Percentiles rank a stretch among this genome's conserved stretches.
These are phyloP conservation scores for Halichoeres trimaculatus DNA, from an alignment of 2,113 vertebrate species.

Conservation along the genomic window DNA sequence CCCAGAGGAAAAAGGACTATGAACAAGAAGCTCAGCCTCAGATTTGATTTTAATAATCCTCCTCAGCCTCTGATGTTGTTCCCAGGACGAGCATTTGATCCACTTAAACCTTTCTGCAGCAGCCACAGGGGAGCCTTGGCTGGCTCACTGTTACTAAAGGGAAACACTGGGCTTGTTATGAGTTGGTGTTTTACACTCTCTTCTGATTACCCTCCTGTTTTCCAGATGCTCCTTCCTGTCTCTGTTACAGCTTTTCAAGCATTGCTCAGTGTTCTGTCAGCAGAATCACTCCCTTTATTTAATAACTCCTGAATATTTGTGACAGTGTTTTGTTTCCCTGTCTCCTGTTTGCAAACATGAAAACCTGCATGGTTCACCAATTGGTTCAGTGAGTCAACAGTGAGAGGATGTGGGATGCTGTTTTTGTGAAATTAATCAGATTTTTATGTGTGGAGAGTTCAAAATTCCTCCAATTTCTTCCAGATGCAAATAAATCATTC, in stretches of 20 bases:
- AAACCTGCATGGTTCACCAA: not conserved
- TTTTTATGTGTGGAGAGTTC: not conserved
- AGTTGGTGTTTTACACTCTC: not conserved
- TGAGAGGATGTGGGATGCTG: not conserved
- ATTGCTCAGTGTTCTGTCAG: constrained; percentile 1
- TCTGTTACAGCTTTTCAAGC: not conserved
- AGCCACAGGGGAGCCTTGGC: not conserved
- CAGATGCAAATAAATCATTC: not conserved
- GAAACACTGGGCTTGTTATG: not conserved
- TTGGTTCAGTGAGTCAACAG: not conserved
- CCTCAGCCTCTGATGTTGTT: constrained; percentile 33
- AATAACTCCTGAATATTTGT: no score
- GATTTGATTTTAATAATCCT: constrained; percentile 33
- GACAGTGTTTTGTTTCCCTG: no score
- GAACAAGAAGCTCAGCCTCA: constrained; percentile 2
- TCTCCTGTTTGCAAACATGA: not conserved
- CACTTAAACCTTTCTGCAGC: constrained; percentile 3
- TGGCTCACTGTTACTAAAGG: not conserved
- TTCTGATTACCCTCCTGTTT: constrained; percentile 22
- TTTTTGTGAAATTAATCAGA: not conserved
- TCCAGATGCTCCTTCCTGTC: constrained; percentile 3
- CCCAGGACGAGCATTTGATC: constrained; percentile 26
- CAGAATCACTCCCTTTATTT: not conserved
- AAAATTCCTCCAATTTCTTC: not conserved
- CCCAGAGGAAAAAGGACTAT: not conserved